A percentile compares a stretch with the other conserved stretches of the same genome.
phyloP scores from a whole-genome alignment of 2,113 vertebrate genomes.

The Mohoua ochrocephala region DNA sequence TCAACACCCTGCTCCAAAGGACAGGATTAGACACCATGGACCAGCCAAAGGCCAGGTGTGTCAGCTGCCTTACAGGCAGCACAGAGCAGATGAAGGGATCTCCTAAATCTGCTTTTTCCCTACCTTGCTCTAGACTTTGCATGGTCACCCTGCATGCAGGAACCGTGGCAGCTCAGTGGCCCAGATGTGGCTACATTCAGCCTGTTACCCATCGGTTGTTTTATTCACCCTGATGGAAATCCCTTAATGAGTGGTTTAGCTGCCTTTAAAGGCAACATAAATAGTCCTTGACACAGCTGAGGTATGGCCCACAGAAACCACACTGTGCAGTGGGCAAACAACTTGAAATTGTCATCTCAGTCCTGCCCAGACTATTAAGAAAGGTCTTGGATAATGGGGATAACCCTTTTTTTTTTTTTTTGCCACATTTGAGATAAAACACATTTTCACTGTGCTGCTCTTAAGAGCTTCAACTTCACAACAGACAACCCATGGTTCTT shows the following conservation, averaged over 20 bases:
- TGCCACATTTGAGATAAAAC: background rate
- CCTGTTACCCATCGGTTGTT: background rate
- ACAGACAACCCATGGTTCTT: background rate
- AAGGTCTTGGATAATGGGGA: background rate
- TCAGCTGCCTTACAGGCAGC: background rate
- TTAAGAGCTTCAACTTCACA: background rate
- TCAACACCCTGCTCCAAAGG: background rate
- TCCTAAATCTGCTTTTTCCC: background rate
- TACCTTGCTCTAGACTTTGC: background rate
- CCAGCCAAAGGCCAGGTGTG: background rate
- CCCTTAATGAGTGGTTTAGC: background rate
- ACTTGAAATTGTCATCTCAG: background rate
- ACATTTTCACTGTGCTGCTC: background rate
- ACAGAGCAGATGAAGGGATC: background rate
- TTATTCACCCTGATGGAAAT: background rate
- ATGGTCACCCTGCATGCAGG: background rate
- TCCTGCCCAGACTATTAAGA: background rate
- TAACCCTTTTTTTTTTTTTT: background rate
- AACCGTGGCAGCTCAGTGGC: background rate
- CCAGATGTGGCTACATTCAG: background rate
- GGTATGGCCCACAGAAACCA: background rate
- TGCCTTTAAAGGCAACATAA: background rate
- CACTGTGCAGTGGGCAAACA: background rate
- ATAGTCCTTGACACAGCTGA: background rate
- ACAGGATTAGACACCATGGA: background rate